These are phyloP conservation scores for Ageneiosus marmoratus DNA, from an alignment of 2,113 vertebrate genomes.

Conservation along the genomic window DNA sequence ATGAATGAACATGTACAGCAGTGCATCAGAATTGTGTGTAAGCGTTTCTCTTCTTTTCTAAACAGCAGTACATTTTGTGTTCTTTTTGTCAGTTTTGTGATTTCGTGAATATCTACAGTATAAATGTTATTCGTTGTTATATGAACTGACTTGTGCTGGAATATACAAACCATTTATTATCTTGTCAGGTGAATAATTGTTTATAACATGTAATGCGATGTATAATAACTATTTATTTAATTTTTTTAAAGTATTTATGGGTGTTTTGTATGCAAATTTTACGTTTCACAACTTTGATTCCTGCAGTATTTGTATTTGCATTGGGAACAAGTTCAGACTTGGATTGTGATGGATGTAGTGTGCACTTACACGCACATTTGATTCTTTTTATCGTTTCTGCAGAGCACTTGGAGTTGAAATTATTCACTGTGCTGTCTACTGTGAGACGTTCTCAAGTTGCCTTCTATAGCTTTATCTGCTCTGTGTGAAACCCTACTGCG, in stretches of 20 bases:
- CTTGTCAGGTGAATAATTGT: conserved; percentile 25
- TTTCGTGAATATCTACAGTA: conserved; percentile 38
- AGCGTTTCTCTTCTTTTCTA: conserved; percentile 9
- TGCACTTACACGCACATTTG: background rate
- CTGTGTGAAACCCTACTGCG: conserved; percentile 2
- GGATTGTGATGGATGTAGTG: background rate
- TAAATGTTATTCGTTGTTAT: conserved; percentile 45
- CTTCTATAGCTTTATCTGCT: conserved; percentile 37
- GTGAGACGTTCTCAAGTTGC: conserved; percentile 36
- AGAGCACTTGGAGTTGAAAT: conserved; percentile 9
- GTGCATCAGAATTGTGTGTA: background rate
- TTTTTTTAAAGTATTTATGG: conserved; percentile 11
- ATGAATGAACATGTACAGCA: background rate
- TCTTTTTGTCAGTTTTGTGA: conserved; percentile 30
- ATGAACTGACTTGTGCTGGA: conserved; percentile 20
- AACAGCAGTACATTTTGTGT: conserved; percentile 35
- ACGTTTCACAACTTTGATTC: background rate
- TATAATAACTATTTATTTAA: background rate
- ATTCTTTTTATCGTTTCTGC: background rate
- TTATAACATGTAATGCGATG: background rate
- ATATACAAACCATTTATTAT: conserved; percentile 11
- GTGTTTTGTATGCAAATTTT: background rate
- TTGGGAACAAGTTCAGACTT: background rate
- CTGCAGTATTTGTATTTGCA: conserved; percentile 25
- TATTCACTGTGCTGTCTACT: conserved; percentile 45